Base-by-base conservation (phyloP, 1,140 invertebrate species). In the Drosophila orosa region DNA sequence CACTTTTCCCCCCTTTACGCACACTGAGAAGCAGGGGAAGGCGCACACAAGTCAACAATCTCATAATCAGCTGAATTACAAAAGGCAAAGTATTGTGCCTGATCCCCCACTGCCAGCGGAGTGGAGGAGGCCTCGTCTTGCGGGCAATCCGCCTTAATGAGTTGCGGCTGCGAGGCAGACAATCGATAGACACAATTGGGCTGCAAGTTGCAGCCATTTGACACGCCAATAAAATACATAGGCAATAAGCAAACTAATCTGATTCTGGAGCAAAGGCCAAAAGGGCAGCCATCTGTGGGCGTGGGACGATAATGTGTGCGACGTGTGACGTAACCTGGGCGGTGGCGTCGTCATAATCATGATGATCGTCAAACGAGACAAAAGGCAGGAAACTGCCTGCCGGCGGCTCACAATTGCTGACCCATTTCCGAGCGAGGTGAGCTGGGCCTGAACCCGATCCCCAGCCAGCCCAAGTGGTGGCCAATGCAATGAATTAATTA, bases 51-150 rank as follows among this genome's bases (percentile, higher is more conserved):
- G 84, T 89, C 84, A 89, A 89, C 84, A 89, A 84, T 89, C 84
- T 89, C 84, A 89, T 89, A 89, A 89, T 89, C 84, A 84, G 80
- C 78, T 80, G 62, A 89, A 80, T 80, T 89, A 68, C 84, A 83
- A 83, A 77, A 77, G 80, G 57, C 76, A 86, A 85, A 76, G 71
- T 17, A 52, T 52, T 52, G 50, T 52, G 50, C 50, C 17, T 52
- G 50, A 52, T 52, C 19, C 31, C 19, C 29, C 27, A 33, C 17
- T 13, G 17, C 48, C 48, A 35, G 0, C 50, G 13, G 10, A 44
- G 52, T 35, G 39, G 45, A 31, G 44, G 55, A 59, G 42, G 31
- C 31, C 24, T 42, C 29, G 48, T 50, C 52, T 66, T 27, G 48
- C 37, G 55, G 73, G 62, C 72, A 63, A 69, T 83, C 69, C 50